These are phyloP conservation scores for Palaemon carinicauda DNA, from an alignment of 1,140 invertebrate genomes.

Conservation along the genomic window DNA sequence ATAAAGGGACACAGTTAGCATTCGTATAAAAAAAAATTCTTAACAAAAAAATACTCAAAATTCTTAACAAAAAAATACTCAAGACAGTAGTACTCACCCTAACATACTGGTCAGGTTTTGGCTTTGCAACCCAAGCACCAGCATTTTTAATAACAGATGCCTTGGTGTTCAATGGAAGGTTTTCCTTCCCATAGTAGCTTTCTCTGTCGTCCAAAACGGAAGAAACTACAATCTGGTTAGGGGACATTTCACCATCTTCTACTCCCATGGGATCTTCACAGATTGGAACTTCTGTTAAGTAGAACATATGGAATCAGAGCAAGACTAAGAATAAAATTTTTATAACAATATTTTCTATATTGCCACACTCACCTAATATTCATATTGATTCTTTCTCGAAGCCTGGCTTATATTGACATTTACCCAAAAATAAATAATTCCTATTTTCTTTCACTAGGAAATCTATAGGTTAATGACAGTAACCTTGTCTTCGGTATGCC, in stretches of 20 bases:
- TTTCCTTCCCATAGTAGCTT: conserved; percentile 51
- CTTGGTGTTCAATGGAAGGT: conserved; percentile 48
- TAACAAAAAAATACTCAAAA: background rate
- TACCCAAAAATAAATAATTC: too few species aligned
- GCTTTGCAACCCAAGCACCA: conserved; percentile 71
- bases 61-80: background rate
- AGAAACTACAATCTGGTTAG: conserved; percentile 71
- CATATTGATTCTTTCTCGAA: too few species aligned
- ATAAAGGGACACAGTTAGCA: too few species aligned
- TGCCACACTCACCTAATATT: too few species aligned
- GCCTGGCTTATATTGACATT: too few species aligned
- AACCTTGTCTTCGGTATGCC: too few species aligned
- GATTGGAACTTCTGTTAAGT: conserved; percentile 57
- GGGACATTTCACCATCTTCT: conserved; percentile 68
- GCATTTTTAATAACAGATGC: conserved; percentile 53
- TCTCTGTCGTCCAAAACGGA: conserved; percentile 64
- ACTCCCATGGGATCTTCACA: conserved; percentile 76
- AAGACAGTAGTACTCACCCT: conserved; percentile 40
- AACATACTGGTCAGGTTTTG: conserved; percentile 65
- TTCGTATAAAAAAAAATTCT: too few species aligned
- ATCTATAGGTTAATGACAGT: too few species aligned
- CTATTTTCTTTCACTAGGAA: too few species aligned
- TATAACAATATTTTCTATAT: too few species aligned
- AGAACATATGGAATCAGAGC: background rate
- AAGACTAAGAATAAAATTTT: background rate